phyloP scores from a whole-genome alignment of 2,797 vertebrate species.

The Phataginus tetradactyla region DNA sequence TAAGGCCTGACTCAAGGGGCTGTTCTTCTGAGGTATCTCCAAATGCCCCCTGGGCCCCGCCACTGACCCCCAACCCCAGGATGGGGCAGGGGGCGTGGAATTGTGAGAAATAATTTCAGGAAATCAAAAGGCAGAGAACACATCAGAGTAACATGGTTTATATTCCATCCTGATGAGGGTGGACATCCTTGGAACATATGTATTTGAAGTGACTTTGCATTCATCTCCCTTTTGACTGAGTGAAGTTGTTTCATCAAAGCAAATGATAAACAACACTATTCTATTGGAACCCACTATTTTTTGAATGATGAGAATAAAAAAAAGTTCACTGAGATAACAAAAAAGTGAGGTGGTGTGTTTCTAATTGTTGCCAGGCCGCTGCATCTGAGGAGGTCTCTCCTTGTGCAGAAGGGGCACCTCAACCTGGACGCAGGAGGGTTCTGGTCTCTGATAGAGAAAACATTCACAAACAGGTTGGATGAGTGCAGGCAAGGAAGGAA shows the following conservation, averaged over 20 bases:
- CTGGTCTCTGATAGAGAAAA: no score
- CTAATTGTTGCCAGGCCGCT: no score
- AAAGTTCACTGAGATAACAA: neutral
- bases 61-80: neutral
- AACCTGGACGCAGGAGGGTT: no score
- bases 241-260: neutral
- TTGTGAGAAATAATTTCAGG: neutral
- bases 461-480: no score
- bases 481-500: no score
- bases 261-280: neutral
- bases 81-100: no score
- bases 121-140: neutral
- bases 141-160: rapidly evolving
- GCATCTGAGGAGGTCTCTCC: no score
- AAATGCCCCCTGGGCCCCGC: no score
- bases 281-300: neutral
- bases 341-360: neutral
- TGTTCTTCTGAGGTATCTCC: neutral
- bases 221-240: neutral
- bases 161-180: rapidly evolving
- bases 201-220: neutral
- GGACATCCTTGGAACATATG: neutral
- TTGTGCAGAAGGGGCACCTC: no score
- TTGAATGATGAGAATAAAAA: neutral
- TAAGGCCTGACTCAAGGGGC: rapidly evolving